Base-by-base conservation (phyloP, 2,797 vertebrate genomes). In the Anas acuta region DNA sequence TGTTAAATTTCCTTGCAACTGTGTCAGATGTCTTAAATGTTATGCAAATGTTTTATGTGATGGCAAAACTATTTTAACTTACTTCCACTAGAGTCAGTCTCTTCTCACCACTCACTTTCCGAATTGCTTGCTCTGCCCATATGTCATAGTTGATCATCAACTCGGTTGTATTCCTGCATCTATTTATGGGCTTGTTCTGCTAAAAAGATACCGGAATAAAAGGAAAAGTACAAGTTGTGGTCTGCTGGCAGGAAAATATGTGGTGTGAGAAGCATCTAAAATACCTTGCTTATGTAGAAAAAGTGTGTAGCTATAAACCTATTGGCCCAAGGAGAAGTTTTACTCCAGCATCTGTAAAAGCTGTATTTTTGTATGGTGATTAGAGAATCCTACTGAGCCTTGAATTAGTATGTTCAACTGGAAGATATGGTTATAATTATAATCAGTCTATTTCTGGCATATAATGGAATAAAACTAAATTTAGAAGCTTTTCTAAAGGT, bases 181-280 rank as follows among this genome's bases (percentile, higher is more conserved):
- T 95, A 77, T 95, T 93, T 95, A 87, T 93, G 92, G 80, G 7
- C 57, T 94, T 65, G 53, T 90, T 94, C 84, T 82, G 14, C 70
- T 89, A 45, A 71, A 93, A 92, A 65, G 53, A 41, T 70, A 22
- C 53, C 65, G 57, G 70, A 96, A 67, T 78, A 78, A 84, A 86
- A 81, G 26, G 61, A 73, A 70, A 87, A 90, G 53, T 57, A 76
- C 72, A 80, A 84, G 43, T 66, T 93, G 77, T 84, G 71, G 35
- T 90, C 47, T 93, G 28, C 74, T 95, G 74, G 56, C 84, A 82
- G 77, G 35, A 89, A 90, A 84, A 88, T 57, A 61, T 11, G 25
- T 0, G 49, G 15, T 45, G 21, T 4, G 2, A 80, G n/a, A 13
- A 10, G 20, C 90, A 61, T 88, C 58, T 81, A 39, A 93, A 91